These are phyloP conservation scores for Parasteatoda tepidariorum DNA, from an alignment of 1,140 invertebrate genomes.

Conservation along the genomic window DNA sequence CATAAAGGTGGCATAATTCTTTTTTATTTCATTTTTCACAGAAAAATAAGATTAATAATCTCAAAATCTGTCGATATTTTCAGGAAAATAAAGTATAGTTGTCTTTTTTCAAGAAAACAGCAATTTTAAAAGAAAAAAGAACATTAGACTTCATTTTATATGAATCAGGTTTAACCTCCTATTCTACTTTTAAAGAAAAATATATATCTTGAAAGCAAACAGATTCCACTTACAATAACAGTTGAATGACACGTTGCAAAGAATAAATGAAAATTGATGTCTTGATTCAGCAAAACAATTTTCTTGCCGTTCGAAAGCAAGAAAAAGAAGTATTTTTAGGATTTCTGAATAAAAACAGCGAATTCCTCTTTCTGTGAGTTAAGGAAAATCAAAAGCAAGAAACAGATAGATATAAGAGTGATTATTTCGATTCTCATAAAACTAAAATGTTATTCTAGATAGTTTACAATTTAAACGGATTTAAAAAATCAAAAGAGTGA, in stretches of 20 bases:
- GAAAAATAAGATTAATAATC: background rate
- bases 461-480: too few relatives aligned
- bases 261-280: conserved; percentile 2
- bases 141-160: background rate
- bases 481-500: background rate
- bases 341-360: conserved; percentile 44
- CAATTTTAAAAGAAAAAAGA: background rate
- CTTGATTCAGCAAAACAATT: background rate
- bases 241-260: background rate
- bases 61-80: background rate
- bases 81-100: background rate
- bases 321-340: background rate
- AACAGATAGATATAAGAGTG: background rate
- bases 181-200: background rate
- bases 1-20: too few relatives aligned
- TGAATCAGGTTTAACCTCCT: background rate
- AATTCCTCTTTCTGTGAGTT: conserved; percentile 28
- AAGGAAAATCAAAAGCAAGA: conserved; percentile 12
- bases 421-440: too few relatives aligned
- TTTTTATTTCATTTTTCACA: background rate
- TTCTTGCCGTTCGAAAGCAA: background rate
- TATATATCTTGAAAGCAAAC: background rate
- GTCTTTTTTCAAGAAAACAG: background rate
- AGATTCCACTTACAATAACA: background rate
- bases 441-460: too few relatives aligned